Percentiles rank a stretch among this genome's conserved stretches.
Conservation (phyloP, 2,888 invertebrate species). For the Dromius quadrimaculatus region DNA sequence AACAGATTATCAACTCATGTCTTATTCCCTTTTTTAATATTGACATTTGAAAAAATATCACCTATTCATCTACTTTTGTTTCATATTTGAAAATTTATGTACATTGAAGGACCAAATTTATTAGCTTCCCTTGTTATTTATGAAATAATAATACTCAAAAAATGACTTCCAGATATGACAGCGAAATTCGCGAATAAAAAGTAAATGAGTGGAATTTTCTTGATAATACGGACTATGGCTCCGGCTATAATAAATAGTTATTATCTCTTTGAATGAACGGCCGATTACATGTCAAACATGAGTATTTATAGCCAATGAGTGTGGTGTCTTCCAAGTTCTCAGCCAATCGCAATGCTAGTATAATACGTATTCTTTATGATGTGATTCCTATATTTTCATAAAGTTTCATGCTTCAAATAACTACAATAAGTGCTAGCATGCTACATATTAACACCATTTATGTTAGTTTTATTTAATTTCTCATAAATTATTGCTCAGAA, state of each 20-base stretch:
- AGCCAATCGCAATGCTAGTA: conserved; percentile 43
- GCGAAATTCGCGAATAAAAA: conserved; percentile 20
- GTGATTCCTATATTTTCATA: conserved; percentile 27
- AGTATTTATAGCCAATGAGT: conserved; percentile 49
- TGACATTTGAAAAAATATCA: conserved; percentile 14
- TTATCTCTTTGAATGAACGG: conserved; percentile 44
- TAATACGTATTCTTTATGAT: conserved; percentile 24
- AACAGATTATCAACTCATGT: conserved; percentile 30
- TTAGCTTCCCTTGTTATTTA: too few species aligned
- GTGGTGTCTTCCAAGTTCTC: conserved; percentile 38
- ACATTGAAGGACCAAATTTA: too few species aligned
- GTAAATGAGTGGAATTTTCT: conserved; percentile 38
- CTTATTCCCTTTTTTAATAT: conserved; percentile 14
- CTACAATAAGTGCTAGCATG: conserved; percentile 2
- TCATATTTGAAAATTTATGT: too few species aligned
- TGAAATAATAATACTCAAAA: too few species aligned
- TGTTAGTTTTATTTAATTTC: too few species aligned
- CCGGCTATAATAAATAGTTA: conserved; percentile 48
- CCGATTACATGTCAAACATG: conserved; percentile 45
- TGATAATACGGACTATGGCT: conserved; percentile 27
- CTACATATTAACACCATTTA: conserved; percentile 13
- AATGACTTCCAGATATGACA: conserved; percentile 12
- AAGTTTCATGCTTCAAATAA: background rate
- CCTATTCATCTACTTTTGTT: background rate
- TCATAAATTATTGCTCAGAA: too few species aligned